Conservation (phyloP, 2,888 invertebrate species). For the Mesorhabditis spiculigera region DNA sequence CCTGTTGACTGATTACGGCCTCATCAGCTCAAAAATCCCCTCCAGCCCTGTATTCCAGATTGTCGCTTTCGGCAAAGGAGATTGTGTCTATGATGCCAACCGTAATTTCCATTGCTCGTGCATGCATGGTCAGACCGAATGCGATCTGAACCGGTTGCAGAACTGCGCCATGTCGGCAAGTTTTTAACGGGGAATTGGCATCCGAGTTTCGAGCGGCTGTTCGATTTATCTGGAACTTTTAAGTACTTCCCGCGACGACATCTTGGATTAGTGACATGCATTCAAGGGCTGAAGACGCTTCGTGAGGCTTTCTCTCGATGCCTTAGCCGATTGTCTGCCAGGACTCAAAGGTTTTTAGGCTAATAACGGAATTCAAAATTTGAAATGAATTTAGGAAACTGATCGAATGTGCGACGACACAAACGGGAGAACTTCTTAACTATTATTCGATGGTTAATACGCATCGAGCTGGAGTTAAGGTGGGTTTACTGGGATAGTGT, state of each 20-base stretch:
- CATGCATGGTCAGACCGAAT: constrained; percentile 58
- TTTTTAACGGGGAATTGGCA: constrained; percentile 6
- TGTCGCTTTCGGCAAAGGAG: constrained; percentile 56
- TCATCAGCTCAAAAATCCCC: background rate
- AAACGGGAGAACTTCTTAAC: constrained; percentile 56
- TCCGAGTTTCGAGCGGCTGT: background rate
- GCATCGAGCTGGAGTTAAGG: constrained; percentile 50
- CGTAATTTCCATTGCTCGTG: constrained; percentile 53
- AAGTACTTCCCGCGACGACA: constrained; percentile 53
- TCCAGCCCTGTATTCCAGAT: constrained; percentile 30
- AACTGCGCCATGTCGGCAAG: constrained; percentile 56
- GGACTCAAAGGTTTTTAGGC: constrained; percentile 39
- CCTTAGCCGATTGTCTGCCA: constrained; percentile 47
- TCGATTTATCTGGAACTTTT: too few species aligned
- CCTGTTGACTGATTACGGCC: background rate
- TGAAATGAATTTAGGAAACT: constrained; percentile 32
- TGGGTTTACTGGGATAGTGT: constrained; percentile 9
- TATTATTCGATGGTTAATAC: constrained; percentile 58
- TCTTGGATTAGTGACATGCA: constrained; percentile 53
- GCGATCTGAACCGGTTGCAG: constrained; percentile 54
- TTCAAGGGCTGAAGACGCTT: constrained; percentile 50
- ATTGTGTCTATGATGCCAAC: constrained; percentile 54
- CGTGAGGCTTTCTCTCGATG: constrained; percentile 53
- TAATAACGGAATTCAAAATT: constrained; percentile 7
- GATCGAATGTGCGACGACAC: constrained; percentile 52